These are phyloP conservation scores for Reinhardtius hippoglossoides DNA, from an alignment of 2,113 vertebrate genomes.

Conservation along the genomic window DNA sequence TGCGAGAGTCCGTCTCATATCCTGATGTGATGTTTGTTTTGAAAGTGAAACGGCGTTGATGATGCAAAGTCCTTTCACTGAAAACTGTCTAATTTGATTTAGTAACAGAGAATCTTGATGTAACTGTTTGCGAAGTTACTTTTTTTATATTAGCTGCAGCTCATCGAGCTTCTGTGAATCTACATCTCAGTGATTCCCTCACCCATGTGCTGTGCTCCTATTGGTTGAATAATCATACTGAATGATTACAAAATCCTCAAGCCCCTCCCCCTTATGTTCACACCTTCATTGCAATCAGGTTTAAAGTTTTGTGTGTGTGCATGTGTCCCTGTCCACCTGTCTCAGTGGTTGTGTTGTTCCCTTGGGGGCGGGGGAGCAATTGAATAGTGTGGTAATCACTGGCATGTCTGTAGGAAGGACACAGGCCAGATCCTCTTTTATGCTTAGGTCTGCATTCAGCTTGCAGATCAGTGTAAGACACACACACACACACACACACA, in stretches of 20 bases:
- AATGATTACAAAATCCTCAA: slow-evolving; percentile 40
- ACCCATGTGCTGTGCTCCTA: slow-evolving; percentile 22
- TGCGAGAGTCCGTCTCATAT: not conserved
- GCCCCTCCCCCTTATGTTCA: slow-evolving; percentile 39
- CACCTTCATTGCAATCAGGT: slow-evolving; percentile 27
- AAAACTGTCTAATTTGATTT: not conserved
- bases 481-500: slow-evolving; percentile 35
- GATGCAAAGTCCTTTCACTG: not conserved
- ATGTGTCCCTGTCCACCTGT: slow-evolving; percentile 46
- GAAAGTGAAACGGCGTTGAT: not conserved
- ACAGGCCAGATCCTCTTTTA: slow-evolving; percentile 73
- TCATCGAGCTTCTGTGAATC: slow-evolving; percentile 22
- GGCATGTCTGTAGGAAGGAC: slow-evolving; percentile 63
- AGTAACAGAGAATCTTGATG: not conserved
- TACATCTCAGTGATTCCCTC: slow-evolving; percentile 34
- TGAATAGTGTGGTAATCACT: slow-evolving; percentile 69
- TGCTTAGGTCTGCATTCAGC: slow-evolving; percentile 81
- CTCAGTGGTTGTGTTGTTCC: slow-evolving; percentile 37
- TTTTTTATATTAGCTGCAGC: slow-evolving; percentile 2
- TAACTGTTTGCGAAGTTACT: not conserved
- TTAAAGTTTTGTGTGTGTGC: slow-evolving; percentile 29
- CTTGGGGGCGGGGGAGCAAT: slow-evolving; percentile 39
- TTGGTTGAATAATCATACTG: slow-evolving; percentile 38
- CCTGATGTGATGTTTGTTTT: not conserved
- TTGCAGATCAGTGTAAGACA: slow-evolving; percentile 56